Conservation (phyloP, 2,888 invertebrate species). For the Herminia tarsipennalis region DNA sequence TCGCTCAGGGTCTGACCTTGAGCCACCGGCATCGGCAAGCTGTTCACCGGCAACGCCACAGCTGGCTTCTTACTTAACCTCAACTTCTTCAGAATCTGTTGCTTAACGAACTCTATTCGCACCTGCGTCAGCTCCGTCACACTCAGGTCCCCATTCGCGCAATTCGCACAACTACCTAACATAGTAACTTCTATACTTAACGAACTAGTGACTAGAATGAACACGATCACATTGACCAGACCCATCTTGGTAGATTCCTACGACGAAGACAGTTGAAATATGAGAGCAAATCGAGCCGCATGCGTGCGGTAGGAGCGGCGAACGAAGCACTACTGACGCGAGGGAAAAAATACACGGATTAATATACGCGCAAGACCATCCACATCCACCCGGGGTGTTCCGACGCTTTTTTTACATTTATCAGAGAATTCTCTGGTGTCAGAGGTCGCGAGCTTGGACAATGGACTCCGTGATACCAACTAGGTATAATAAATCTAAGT, state of each 20-base stretch:
- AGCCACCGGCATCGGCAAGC: conserved; percentile 91
- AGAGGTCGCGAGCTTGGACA: conserved; percentile 45
- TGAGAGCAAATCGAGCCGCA: conserved; percentile 68
- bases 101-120: conserved; percentile 92
- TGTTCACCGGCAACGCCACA: conserved; percentile 86
- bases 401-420: conserved; percentile 29
- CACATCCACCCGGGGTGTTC: conserved; percentile 37
- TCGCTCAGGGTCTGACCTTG: conserved; percentile 88
- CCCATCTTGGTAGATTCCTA: conserved; percentile 60
- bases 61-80: conserved; percentile 91
- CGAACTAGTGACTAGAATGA: conserved; percentile 66
- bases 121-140: conserved; percentile 87
- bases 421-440: conserved; percentile 25
- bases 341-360: conserved; percentile 37
- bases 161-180: conserved; percentile 70
- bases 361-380: conserved; percentile 37
- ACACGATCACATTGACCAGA: conserved; percentile 60
- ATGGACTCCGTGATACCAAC: conserved; percentile 51
- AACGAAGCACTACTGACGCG: conserved; percentile 59
- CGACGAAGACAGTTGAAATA: conserved; percentile 73
- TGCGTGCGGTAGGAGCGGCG: conserved; percentile 59
- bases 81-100: conserved; percentile 93
- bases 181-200: conserved; percentile 63
- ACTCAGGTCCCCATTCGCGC: conserved; percentile 75
- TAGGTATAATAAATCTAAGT: conserved; percentile 28